These are phyloP conservation scores for Oreotragus oreotragus DNA, from an alignment of 2,113 vertebrate species.

Conservation along the genomic window DNA sequence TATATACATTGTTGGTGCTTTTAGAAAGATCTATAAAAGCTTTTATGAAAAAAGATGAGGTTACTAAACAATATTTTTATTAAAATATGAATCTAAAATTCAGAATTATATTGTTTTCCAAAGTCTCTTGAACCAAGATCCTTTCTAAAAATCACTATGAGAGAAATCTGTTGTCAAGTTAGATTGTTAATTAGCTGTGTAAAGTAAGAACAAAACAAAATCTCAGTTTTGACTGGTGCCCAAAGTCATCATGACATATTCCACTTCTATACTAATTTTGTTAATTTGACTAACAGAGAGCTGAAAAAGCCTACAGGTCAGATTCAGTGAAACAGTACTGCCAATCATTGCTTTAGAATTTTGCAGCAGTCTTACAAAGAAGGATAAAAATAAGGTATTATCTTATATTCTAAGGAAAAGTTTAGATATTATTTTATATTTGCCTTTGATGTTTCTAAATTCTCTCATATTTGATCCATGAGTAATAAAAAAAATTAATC, in stretches of 20 bases:
- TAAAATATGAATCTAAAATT: conserved; percentile 57
- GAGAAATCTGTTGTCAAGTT: not conserved
- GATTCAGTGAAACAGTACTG: not conserved
- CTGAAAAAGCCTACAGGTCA: not conserved
- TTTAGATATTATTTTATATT: conserved; percentile 19
- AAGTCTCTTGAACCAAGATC: not conserved
- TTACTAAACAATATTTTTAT: conserved; percentile 35
- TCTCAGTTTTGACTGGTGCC: not conserved
- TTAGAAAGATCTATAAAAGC: conserved; percentile 44
- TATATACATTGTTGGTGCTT: conserved; percentile 49
- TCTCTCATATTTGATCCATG: not conserved
- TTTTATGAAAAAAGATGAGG: conserved; percentile 46
- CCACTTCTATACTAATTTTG: not conserved
- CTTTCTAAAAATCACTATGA: not conserved
- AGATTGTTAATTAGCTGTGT: not conserved
- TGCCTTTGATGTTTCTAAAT: not conserved
- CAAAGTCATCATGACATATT: not conserved
- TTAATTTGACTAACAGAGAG: not conserved
- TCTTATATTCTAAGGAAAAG: not conserved
- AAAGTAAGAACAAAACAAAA: conserved; percentile 10
- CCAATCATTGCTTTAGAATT: not conserved
- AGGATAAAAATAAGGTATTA: not conserved
- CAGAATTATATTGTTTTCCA: not conserved
- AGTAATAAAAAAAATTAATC: conserved; percentile 48
- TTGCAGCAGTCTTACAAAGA: not conserved